Base-by-base conservation (phyloP, 2,113 vertebrate species). In the Anarhynchus alexandrinus region DNA sequence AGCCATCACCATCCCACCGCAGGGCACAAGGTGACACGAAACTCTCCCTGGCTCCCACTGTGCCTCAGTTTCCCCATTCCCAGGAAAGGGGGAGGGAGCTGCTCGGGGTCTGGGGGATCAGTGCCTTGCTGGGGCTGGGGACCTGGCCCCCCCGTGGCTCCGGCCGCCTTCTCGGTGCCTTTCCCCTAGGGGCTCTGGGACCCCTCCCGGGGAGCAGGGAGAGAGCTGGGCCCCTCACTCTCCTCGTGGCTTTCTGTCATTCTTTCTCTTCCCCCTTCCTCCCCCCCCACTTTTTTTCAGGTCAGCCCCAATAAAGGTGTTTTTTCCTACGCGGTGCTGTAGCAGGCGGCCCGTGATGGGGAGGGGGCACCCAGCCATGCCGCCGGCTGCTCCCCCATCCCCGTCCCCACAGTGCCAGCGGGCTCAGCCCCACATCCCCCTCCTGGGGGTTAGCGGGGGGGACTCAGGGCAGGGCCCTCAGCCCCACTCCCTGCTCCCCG, bases 301-400 rank as follows among this genome's bases (percentile, higher is more conserved):
- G 86, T 77, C 90, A 67, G 74, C 54, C 52, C 59, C 67, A 97
- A 96, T 97, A 97, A 97, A 97, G 88, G 71, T 52, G 74, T 38
- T 96, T 96, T 96, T 96, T 95, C 95, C 94, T 92, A 96, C 5
- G 0, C 0, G 9, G 30, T 10, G 54, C 65, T 49, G 57, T 19
- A 40, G 23, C 74, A 29, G 29, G 21, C 2, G 10, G 36, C 38
- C 64, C 6, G 0, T 4, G 32, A 23, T 8, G 38, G 62, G 42
- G 42, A 55, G 21, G 22, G 26, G 25, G 62, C 25, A 27, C 71
- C 74, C 61, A 5, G 12, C 59, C 10, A 0, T 8, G 57, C 55
- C 19, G 1, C 61, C 13, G 0, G 57, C 86, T 77, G 71, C 57
- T 70, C 62, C 87, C 87, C 17, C 65, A 47, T 23, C 51, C 58